Evolutionary conservation across 2,888 invertebrate species (phyloP), one percentile per base, ranked within the genome.

Genomic region (Eurois occulta): DNA sequence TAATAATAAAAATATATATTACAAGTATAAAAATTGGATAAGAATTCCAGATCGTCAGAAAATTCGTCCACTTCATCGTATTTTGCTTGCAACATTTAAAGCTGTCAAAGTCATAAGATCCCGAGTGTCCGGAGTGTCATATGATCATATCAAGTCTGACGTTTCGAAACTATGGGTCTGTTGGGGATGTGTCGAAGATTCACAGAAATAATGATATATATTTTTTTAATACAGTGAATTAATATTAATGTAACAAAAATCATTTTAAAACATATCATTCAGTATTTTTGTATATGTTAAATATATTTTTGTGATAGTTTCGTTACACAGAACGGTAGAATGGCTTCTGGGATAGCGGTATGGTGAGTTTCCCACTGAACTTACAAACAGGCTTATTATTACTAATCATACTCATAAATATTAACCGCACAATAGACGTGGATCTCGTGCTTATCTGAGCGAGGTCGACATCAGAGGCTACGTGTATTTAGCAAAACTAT

Each of bases 71-170:
- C 16, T 43, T 43, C 46, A 7, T 21, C 18, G 18, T 48, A 21
- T 55, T 13, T 28, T 2, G 16, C 55, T 77, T 32, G 72, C 80
- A 77, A 74, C 67, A 77, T 77, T 67, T 35, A 10, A 6, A 32
- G 0, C 35, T 81, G 85, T 83, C 81, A 87, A 79, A 81, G 83
- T 86, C 89, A 75, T 81, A 74, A 35, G 86, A 77, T 76, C 52
- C 62, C 43, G 38, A n/a, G n/a, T n/a, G n/a, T n/a, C n/a, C n/a
- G n/a, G n/a, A n/a, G n/a, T n/a, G n/a, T n/a, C n/a, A n/a, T n/a
- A n/a, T n/a, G n/a, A n/a, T n/a, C 60, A 65, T 18, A 16, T 43
- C 32, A 72, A 62, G 38, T 60, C 75, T 78, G 82, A 78, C 73
- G 38, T 76, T 75, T 78, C 62, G 46, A 28, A 81, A 80, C 2